Conservation (phyloP, 1,140 invertebrate genomes). For the Araneus ventricosus region DNA sequence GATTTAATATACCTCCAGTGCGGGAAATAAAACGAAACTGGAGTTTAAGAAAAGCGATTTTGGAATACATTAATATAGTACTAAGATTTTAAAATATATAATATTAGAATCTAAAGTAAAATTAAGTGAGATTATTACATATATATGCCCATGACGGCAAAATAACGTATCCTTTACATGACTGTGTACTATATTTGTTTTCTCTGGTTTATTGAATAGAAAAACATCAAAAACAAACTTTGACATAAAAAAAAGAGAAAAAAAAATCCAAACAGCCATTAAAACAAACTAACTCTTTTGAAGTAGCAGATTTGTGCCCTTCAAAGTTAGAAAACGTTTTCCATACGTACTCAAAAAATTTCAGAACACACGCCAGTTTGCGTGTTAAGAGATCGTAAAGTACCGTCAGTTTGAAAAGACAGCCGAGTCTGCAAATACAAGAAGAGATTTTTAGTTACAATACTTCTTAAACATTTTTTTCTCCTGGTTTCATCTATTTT, state of each 20-base stretch:
- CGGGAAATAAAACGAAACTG: no score
- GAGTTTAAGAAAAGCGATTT: no score
- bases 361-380: not conserved
- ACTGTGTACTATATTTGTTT: not conserved
- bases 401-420: not conserved
- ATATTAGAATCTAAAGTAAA: no score
- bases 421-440: not conserved
- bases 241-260: not conserved
- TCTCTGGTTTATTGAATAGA: not conserved
- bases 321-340: constrained; percentile 2
- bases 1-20: no score
- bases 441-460: constrained; percentile 8
- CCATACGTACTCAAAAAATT: not conserved
- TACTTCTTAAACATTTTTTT: not conserved
- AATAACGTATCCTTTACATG: not conserved
- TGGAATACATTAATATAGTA: no score
- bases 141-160: not conserved
- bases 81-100: no score
- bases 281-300: not conserved
- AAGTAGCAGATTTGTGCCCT: not conserved
- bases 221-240: not conserved
- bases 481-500: not conserved
- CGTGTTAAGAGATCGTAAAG: not conserved
- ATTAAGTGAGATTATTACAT: no score
- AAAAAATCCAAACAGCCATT: not conserved